Percentiles rank a stretch among this genome's conserved stretches.
Conservation (phyloP, 2,797 vertebrate species). For the Lacerta bilineata region DNA sequence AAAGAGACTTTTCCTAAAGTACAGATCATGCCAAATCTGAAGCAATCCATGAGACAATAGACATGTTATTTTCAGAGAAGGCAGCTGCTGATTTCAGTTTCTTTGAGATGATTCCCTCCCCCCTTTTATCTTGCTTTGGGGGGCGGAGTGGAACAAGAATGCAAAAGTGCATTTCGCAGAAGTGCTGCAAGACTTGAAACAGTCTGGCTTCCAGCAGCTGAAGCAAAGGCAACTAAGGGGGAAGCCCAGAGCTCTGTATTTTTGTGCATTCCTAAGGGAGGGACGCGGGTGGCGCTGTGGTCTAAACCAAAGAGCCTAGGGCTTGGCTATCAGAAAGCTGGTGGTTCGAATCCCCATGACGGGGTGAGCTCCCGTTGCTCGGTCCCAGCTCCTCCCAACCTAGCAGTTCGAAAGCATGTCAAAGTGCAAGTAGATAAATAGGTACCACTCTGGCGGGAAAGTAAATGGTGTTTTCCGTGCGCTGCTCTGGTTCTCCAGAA, state of each 20-base stretch:
- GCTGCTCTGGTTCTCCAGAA: no score
- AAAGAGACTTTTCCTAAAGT: slow-evolving; percentile 17
- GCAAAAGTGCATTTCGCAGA: background rate
- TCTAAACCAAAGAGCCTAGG: no score
- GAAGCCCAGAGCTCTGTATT: background rate
- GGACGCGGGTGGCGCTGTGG: no score
- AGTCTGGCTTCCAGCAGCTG: background rate
- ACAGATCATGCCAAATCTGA: slow-evolving; percentile 3
- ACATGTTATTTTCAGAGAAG: slow-evolving; percentile 32
- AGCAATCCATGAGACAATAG: slow-evolving; percentile 1
- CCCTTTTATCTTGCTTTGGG: no score
- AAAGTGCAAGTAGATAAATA: no score
- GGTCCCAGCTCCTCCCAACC: no score
- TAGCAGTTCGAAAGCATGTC: no score
- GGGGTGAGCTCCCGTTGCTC: no score
- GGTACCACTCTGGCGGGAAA: no score
- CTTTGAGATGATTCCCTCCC: background rate
- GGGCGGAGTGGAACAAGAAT: background rate
- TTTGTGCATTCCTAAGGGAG: no score
- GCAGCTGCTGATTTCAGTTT: slow-evolving; percentile 58
- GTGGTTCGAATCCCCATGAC: fast-evolving
- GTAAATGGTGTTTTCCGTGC: no score
- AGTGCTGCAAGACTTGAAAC: background rate
- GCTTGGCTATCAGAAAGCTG: no score
- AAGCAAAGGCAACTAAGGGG: background rate